Evolutionary conservation across 2,113 vertebrate species (phyloP), one percentile per base, ranked within the genome.

Genomic region (Oplegnathus fasciatus): DNA sequence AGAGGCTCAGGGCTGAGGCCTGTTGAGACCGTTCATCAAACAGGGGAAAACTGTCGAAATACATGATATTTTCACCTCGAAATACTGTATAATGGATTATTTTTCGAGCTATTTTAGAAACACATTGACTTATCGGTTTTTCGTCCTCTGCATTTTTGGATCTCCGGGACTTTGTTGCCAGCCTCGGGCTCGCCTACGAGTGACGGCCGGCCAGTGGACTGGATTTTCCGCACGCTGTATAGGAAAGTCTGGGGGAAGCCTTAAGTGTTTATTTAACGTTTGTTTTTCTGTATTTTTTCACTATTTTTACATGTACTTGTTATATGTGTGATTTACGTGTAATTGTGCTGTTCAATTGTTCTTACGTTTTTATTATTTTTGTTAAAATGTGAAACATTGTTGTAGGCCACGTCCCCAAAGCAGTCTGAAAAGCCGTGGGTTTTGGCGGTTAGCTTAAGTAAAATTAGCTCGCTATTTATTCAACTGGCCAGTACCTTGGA

Each of bases 1-100:
- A 95, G 95, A 94, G 93, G 92, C 94, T 96, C 94, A 93, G 91
- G 83, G 84, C 87, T 91, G 89, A 94, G 96, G 96, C 96, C 96
- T 95, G 84, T 82, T 30, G 24, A 85, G 67, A 74, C 57, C 78
- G 22, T 42, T 28, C 62, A 84, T 81, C 28, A 90, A 94, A 93
- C 54, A 62, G 10, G 50, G 58, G 48, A 24, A 68, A 82, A 86
- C 61, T n/a, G 67, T 86, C 81, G 9, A 78, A 87, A 84, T 57
- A 78, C 75, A 71, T 34, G 2, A 72, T 42, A 70, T 85, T 84
- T 86, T 77, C 4, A 34, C 1, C 32, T 66, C 0, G 42, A 89
- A 93, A 78, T 26, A 84, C 42, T 32, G 52, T 57, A n/a, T 30
- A 60, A 17, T 24, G 87, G 74, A 82, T 84, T 62, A 66, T 80